Base-by-base conservation (phyloP, 1,140 invertebrate genomes). In the Bacillus rossius region DNA sequence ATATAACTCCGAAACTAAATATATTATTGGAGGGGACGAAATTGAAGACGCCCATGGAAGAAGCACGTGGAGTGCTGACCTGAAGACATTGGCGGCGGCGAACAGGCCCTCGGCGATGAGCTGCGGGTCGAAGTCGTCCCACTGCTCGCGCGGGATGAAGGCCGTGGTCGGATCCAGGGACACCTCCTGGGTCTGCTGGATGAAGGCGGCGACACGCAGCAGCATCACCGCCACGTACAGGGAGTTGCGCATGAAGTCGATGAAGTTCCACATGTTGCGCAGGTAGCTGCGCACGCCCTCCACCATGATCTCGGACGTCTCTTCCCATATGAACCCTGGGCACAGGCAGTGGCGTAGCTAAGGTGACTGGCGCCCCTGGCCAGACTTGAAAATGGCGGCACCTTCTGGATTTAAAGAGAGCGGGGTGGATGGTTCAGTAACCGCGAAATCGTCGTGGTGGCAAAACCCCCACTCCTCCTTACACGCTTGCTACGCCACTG, bases 181-280 rank as follows among this genome's bases (percentile, higher is more conserved):
- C 45, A 91, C 90, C 70, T 91, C 86, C 1, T 77, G 68, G 2
- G 66, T 72, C 72, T 92, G 89, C 62, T 89, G 85, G 45, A 89
- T 71, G 65, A 88, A 92, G 1, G 93, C 91, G 2, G 88, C 84
- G 17, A 83, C 67, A 65, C 94, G 76, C 13, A 96, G 75, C 23
- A 89, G 71, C 8, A 86, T 83, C 8, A 92, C 93, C 2, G 83
- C 79, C 17, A 91, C 79, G 70, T 96, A 97, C 0, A 96, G 76
- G 1, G 82, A 83, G 71, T 96, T 96, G 43, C 92, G 83, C 1
- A 89, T 86, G 66, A 96, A 95, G 76, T 98, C 95, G 59, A 97
- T 91, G 69, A 94, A 92, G 71, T 98, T 98, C 94, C 95, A 98
- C 82, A 96, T 86, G 70, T 98, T 92, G 2, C 86, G 77, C 10